Conservation (phyloP, 2,888 invertebrate species). For the Pyrochroa serraticornis region DNA sequence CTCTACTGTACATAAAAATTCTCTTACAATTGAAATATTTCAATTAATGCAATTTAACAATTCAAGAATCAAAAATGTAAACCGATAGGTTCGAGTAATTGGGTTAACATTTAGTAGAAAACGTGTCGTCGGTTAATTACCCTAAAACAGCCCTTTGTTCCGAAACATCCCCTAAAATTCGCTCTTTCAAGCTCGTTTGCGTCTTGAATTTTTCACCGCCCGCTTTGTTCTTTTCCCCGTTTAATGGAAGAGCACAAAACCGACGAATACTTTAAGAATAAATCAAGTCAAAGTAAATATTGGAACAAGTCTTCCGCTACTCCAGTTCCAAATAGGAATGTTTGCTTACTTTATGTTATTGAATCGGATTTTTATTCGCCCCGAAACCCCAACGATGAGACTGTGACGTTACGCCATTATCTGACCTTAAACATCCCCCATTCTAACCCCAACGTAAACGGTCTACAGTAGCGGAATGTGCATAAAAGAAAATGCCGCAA, state of each 20-base stretch:
- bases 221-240: slow-evolving; percentile 15
- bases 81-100: too few species aligned
- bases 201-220: not conserved
- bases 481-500: slow-evolving; percentile 47
- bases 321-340: slow-evolving; percentile 54
- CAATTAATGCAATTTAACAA: too few species aligned
- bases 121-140: too few species aligned
- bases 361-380: slow-evolving; percentile 55
- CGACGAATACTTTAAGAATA: slow-evolving; percentile 40
- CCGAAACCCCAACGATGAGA: slow-evolving; percentile 33
- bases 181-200: slow-evolving; percentile 3
- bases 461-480: slow-evolving; percentile 42
- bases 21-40: too few species aligned
- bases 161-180: not conserved
- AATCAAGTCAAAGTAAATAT: slow-evolving; percentile 55
- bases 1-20: too few species aligned
- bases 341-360: slow-evolving; percentile 56
- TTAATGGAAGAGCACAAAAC: slow-evolving; percentile 24
- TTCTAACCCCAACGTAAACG: slow-evolving; percentile 13
- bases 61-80: too few species aligned
- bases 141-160: too few species aligned
- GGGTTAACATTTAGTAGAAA: too few species aligned
- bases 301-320: slow-evolving; percentile 55
- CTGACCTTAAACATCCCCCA: not conserved
- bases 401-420: slow-evolving; percentile 27